phyloP scores from a whole-genome alignment of 2,797 vertebrate genomes.

The Myotis myotis region DNA sequence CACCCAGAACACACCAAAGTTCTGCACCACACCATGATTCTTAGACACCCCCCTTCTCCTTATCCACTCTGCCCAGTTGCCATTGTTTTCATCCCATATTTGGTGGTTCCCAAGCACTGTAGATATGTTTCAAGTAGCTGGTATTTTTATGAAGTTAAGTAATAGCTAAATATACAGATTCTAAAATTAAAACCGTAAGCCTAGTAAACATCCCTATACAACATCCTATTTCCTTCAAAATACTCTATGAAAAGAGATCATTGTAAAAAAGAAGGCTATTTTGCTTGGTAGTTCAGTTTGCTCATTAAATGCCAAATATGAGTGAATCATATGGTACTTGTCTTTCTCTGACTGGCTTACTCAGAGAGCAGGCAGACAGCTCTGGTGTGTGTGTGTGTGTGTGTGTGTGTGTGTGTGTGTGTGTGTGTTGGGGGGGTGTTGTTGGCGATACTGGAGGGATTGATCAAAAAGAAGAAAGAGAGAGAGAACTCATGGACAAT shows the following conservation, averaged over 20 bases:
- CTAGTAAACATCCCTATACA: not conserved
- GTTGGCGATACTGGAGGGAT: too few relatives aligned
- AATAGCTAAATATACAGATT: not conserved
- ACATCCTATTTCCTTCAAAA: constrained; percentile 4
- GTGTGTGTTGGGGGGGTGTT: too few relatives aligned
- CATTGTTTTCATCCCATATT: not conserved
- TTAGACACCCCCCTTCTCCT: not conserved
- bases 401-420: too few relatives aligned
- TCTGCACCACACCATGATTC: not conserved
- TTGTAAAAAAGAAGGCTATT: not conserved
- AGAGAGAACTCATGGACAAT: too few relatives aligned
- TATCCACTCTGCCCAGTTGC: not conserved
- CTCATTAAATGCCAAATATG: too few relatives aligned
- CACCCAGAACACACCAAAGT: not conserved
- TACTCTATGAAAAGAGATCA: not conserved
- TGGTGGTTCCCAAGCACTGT: not conserved
- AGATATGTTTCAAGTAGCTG: not conserved
- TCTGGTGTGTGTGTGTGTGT: too few relatives aligned
- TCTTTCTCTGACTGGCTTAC: too few relatives aligned
- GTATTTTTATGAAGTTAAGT: not conserved
- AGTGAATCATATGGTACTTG: too few relatives aligned
- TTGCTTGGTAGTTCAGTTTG: too few relatives aligned
- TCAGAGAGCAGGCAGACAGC: too few relatives aligned
- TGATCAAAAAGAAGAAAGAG: too few relatives aligned
- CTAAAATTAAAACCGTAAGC: constrained; percentile 5